Conservation (phyloP, 1,140 invertebrate species). For the Asobara japonica region DNA sequence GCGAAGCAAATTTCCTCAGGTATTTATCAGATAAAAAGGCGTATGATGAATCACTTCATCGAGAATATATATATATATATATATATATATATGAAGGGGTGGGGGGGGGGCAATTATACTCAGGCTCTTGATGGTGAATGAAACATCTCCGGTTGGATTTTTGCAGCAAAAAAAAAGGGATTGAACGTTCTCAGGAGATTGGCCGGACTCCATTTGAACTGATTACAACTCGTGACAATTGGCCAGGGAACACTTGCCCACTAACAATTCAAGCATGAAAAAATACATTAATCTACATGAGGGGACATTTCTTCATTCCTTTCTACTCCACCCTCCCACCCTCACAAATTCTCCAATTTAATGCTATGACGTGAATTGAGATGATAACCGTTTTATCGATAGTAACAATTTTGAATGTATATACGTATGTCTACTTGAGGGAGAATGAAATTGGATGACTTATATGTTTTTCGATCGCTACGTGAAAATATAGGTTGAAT, state of each 20-base stretch:
- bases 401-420: background rate
- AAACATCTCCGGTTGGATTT: background rate
- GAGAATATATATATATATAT: background rate
- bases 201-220: background rate
- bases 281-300: background rate
- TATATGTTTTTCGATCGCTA: slow-evolving; percentile 5
- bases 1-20: background rate
- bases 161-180: background rate
- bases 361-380: background rate
- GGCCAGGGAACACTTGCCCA: background rate
- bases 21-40: background rate
- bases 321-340: background rate
- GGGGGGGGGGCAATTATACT: too few species aligned
- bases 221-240: background rate
- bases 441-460: slow-evolving; percentile 9
- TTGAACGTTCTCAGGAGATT: background rate
- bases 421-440: background rate
- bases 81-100: background rate
- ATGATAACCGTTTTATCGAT: slow-evolving; percentile 8
- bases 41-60: background rate
- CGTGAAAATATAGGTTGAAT: background rate
- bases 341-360: background rate
- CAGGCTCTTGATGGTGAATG: background rate
- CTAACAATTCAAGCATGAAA: background rate
- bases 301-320: background rate